Base-by-base conservation (phyloP, 1,140 invertebrate species). In the Adoxophyes honmai region DNA sequence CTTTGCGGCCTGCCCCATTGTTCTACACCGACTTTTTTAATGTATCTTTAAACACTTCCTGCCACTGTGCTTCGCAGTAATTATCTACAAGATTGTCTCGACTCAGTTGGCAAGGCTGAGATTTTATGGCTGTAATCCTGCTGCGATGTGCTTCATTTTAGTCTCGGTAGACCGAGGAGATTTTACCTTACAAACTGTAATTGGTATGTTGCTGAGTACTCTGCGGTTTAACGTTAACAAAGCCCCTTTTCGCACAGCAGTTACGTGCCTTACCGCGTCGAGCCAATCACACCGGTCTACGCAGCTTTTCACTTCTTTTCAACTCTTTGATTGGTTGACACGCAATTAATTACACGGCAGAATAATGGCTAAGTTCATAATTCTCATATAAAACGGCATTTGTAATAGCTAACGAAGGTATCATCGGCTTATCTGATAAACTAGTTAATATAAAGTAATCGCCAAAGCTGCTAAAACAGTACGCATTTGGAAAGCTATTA, bases 31-130 rank as follows among this genome's bases (percentile, higher is more conserved):
- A 42, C 65, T 59, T 75, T 72, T 72, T 69, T 39, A 56, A 42
- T 56, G 54, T 18, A 21, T 56, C 21, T 39, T 59, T 72, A 57
- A 68, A 66, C 61, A 60, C 59, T 71, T 78, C 73, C 66, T 76
- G 79, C 82, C 78, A 86, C 81, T 62, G 78, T 63, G 67, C 79
- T 78, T 74, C 66, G 72, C 75, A 62, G 63, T 73, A 70, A 80
- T 73, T 76, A 76, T 61, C 69, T 70, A 57, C 73, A 54, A 54
- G 58, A 69, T 75, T 74, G 72, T 70, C 38, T 62, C 11, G 44
- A 4, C 11, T 48, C 42, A 48, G 42, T 54, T 54, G 34, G 28
- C 51, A 52, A 34, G 55, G 35, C 55, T 67, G 61, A 57, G 64
- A 62, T 67, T 64, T 62, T 67, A 63, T 60, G 53, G 34, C 52